phyloP scores from a whole-genome alignment of 2,113 vertebrate genomes.

The Marcusenius ussheri region DNA sequence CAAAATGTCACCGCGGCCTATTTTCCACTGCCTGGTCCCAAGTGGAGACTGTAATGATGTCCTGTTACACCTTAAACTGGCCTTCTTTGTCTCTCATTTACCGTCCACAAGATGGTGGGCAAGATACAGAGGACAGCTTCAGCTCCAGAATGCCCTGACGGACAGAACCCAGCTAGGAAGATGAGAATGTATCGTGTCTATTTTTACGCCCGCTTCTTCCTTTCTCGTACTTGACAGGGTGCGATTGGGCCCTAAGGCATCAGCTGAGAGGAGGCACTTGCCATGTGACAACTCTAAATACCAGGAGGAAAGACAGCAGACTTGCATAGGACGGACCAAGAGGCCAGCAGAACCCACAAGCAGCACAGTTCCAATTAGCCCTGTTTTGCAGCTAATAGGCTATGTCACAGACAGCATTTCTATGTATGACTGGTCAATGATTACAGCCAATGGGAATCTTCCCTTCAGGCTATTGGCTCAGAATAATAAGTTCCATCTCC shows the following conservation, averaged over 20 bases:
- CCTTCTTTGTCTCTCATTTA: neutral
- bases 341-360: neutral
- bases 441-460: slow-evolving; percentile 1
- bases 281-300: neutral
- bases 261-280: neutral
- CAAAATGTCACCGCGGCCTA: neutral
- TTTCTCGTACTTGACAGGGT: neutral
- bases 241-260: neutral
- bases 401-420: slow-evolving; percentile 3
- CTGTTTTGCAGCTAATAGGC: neutral
- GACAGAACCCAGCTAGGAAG: neutral
- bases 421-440: slow-evolving; percentile 9
- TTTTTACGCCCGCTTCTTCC: neutral
- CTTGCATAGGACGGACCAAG: neutral
- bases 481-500: neutral
- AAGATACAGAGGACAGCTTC: neutral
- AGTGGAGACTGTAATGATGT: neutral
- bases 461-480: slow-evolving; percentile 1
- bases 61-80: neutral
- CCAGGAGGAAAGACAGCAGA: neutral
- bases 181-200: neutral
- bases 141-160: neutral
- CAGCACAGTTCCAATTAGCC: neutral
- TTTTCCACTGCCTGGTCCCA: neutral
- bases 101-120: neutral